phyloP scores from a whole-genome alignment of 2,888 invertebrate species.

The Odontocerum albicorne region DNA sequence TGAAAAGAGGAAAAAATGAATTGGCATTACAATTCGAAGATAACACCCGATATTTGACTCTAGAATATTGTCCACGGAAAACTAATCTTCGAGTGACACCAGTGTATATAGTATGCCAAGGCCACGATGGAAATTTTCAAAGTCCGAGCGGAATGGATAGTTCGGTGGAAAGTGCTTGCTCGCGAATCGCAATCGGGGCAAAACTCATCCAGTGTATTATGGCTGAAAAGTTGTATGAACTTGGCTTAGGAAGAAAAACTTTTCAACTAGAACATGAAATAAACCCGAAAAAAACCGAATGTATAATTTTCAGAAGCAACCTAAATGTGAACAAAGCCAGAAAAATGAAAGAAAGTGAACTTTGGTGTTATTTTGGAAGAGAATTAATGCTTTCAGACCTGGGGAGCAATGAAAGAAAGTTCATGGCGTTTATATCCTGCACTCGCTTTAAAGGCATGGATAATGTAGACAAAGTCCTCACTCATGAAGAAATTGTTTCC shows the following conservation, averaged over 20 bases:
- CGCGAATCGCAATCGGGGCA: slow-evolving; percentile 73
- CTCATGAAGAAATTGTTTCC: slow-evolving; percentile 69
- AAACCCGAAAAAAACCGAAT: slow-evolving; percentile 60
- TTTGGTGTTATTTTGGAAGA: slow-evolving; percentile 84
- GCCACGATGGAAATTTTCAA: slow-evolving; percentile 79
- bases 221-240: slow-evolving; percentile 83
- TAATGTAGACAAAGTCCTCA: slow-evolving; percentile 59
- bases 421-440: slow-evolving; percentile 86
- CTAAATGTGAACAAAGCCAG: slow-evolving; percentile 71
- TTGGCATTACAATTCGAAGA: slow-evolving; percentile 61
- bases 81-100: slow-evolving; percentile 70
- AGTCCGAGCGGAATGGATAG: slow-evolving; percentile 64
- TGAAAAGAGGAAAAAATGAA: slow-evolving; percentile 64
- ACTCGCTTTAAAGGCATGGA: slow-evolving; percentile 73
- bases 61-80: slow-evolving; percentile 61
- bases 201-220: slow-evolving; percentile 83
- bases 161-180: slow-evolving; percentile 71
- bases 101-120: slow-evolving; percentile 80
- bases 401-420: slow-evolving; percentile 73
- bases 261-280: slow-evolving; percentile 75
- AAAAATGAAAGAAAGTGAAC: slow-evolving; percentile 71
- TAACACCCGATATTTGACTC: slow-evolving; percentile 50
- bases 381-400: slow-evolving; percentile 76
- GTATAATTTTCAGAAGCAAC: slow-evolving; percentile 72
- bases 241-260: slow-evolving; percentile 75